Conservation (phyloP, 2,888 invertebrate species). For the Ceriagrion tenellum region DNA sequence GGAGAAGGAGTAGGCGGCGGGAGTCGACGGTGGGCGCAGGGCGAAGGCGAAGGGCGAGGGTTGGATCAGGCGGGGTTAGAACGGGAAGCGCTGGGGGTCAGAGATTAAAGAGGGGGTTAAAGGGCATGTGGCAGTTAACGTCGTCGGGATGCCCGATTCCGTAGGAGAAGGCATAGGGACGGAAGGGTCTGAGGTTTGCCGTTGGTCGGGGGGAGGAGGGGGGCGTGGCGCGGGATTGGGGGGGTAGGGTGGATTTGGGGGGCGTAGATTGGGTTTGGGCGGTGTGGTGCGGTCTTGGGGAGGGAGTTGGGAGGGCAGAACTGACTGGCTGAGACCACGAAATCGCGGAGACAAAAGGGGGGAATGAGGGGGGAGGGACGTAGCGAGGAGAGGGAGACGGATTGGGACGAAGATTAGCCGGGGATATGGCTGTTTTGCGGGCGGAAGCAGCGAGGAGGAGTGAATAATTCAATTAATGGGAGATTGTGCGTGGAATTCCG, state of each 20-base stretch:
- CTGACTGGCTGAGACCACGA: neutral
- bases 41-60: neutral
- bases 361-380: neutral
- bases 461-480: slow-evolving; percentile 11
- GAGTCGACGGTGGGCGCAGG: neutral
- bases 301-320: neutral
- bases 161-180: neutral
- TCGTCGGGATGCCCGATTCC: neutral
- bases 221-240: no score
- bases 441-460: neutral
- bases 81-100: neutral
- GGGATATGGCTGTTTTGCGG: neutral
- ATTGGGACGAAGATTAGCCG: neutral
- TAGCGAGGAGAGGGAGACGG: neutral
- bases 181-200: neutral
- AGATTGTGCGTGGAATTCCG: neutral
- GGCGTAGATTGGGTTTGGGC: no score
- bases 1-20: no score
- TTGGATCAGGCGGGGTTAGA: neutral
- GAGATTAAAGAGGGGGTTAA: neutral
- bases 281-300: no score
- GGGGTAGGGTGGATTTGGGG: neutral
- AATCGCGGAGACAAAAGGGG: neutral
- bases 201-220: neutral
- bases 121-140: slow-evolving; percentile 11